A percentile compares a stretch with the other conserved stretches of the same genome.
These are phyloP conservation scores for Speoplatyrhinus poulsoni DNA, from an alignment of 2,113 vertebrate genomes.

Conservation along the genomic window DNA sequence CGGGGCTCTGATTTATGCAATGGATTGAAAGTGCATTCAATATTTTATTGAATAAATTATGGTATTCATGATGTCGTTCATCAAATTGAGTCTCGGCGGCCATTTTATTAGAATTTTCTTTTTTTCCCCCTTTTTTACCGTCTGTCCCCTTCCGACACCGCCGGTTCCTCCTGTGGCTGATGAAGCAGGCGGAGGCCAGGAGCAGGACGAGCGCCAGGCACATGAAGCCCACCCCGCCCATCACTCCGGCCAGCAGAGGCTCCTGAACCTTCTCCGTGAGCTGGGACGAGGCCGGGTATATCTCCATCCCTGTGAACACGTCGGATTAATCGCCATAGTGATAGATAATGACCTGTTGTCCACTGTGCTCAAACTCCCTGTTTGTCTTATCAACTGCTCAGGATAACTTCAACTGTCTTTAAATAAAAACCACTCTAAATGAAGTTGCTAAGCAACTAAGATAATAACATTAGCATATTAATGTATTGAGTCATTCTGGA, in stretches of 20 bases:
- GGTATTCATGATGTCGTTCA: slow-evolving; percentile 60
- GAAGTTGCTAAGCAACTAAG: too few relatives aligned
- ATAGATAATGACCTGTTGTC: neutral
- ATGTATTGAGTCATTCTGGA: too few relatives aligned
- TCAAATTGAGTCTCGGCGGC: slow-evolving; percentile 42
- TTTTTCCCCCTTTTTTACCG: slow-evolving; percentile 57
- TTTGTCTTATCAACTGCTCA: too few relatives aligned
- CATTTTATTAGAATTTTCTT: neutral
- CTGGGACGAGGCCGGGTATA: slow-evolving; percentile 80
- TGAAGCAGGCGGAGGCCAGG: slow-evolving; percentile 81
- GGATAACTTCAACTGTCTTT: too few relatives aligned
- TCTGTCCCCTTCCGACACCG: slow-evolving; percentile 54
- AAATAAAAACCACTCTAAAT: too few relatives aligned
- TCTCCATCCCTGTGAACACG: slow-evolving; percentile 79
- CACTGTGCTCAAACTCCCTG: too few relatives aligned
- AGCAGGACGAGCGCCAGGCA: slow-evolving; percentile 83
- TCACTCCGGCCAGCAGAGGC: slow-evolving; percentile 82
- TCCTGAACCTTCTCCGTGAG: slow-evolving; percentile 81
- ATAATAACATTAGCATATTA: too few relatives aligned
- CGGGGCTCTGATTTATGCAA: slow-evolving; percentile 53
- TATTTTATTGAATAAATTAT: slow-evolving; percentile 66
- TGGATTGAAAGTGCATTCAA: slow-evolving; percentile 56
- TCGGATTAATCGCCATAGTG: neutral
- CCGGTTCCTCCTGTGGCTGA: slow-evolving; percentile 75
- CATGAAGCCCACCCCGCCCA: slow-evolving; percentile 87